Conservation (phyloP, 2,113 vertebrate species). For the Nicator chloris region DNA sequence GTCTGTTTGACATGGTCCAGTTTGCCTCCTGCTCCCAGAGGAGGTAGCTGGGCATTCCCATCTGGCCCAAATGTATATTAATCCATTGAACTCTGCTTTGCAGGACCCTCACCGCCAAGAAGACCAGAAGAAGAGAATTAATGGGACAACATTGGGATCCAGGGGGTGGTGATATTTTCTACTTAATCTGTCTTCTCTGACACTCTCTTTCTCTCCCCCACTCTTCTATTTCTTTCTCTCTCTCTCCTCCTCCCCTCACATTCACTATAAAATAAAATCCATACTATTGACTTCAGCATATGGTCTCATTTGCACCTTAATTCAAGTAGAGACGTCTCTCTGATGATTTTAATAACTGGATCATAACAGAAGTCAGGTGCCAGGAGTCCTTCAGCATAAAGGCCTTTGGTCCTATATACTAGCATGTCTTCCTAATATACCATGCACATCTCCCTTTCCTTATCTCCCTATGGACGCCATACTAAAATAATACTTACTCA, state of each 20-base stretch:
- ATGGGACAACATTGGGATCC: background rate
- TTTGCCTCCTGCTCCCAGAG: background rate
- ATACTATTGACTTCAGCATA: background rate
- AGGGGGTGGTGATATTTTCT: background rate
- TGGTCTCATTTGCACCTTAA: background rate
- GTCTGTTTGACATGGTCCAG: too few species aligned
- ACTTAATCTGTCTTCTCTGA: background rate
- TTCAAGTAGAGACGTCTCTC: background rate
- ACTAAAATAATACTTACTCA: background rate
- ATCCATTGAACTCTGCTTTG: background rate
- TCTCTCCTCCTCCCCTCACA: background rate
- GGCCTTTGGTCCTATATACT: background rate
- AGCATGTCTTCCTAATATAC: background rate
- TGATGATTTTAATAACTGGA: background rate
- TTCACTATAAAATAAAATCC: background rate
- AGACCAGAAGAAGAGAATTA: background rate
- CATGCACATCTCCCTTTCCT: background rate
- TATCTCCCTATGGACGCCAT: background rate
- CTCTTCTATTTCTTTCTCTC: background rate
- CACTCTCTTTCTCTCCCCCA: background rate
- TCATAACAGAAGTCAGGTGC: background rate
- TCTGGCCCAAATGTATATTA: background rate
- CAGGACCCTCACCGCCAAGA: background rate
- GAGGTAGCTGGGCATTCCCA: background rate
- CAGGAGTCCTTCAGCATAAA: background rate